These are phyloP conservation scores for Drepanosiphum platanoidis DNA, from an alignment of 2,888 invertebrate genomes.

Conservation along the genomic window DNA sequence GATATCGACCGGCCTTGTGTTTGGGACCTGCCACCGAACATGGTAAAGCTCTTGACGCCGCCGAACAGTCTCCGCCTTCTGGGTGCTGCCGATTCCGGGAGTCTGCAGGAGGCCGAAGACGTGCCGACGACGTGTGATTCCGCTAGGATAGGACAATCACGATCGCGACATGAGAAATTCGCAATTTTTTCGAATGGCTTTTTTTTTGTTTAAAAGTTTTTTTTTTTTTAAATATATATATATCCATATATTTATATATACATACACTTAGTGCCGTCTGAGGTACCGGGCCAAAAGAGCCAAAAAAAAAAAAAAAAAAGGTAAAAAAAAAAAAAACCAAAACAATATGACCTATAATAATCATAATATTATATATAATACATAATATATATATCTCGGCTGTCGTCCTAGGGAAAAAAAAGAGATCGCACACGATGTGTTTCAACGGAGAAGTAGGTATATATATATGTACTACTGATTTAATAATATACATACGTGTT, in stretches of 20 bases:
- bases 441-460: not conserved
- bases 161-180: slow-evolving; percentile 61
- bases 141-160: slow-evolving; percentile 59
- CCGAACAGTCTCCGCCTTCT: slow-evolving; percentile 81
- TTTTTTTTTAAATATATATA: not conserved
- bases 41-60: slow-evolving; percentile 82
- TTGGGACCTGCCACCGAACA: slow-evolving; percentile 72
- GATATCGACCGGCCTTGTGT: slow-evolving; percentile 76
- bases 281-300: slow-evolving; percentile 1
- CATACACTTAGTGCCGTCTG: not conserved
- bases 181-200: slow-evolving; percentile 34
- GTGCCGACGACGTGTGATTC: slow-evolving; percentile 62
- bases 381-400: too few species aligned
- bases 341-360: slow-evolving; percentile 10
- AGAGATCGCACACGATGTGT: not conserved
- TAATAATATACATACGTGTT: not conserved
- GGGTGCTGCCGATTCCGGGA: slow-evolving; percentile 70
- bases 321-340: not conserved
- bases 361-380: not conserved
- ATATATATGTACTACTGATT: too few species aligned
- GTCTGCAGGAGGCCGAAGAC: slow-evolving; percentile 62
- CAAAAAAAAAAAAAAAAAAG: not conserved
- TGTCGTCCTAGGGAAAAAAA: not conserved
- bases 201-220: not conserved
- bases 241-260: not conserved